Evolutionary conservation across 2,797 vertebrate species (phyloP).

Genomic region (Hipposideros larvatus): DNA sequence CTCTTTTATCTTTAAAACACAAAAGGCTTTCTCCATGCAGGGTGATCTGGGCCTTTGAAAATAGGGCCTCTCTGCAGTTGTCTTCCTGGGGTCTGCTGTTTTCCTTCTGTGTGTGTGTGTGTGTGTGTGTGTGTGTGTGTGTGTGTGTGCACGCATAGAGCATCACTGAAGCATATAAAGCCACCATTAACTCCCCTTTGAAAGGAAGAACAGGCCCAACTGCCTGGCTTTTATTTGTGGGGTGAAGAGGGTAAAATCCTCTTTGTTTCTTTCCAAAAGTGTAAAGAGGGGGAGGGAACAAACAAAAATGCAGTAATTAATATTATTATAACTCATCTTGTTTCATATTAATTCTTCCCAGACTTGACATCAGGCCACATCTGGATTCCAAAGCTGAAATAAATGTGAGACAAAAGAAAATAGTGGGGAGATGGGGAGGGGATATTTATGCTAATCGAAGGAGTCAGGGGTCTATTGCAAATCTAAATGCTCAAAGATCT

Average conservation of each 20-base stretch:
- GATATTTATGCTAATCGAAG: neutral
- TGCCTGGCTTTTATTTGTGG: neutral
- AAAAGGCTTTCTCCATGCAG: neutral
- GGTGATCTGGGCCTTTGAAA: neutral
- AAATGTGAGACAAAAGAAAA: neutral
- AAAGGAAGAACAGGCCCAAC: neutral
- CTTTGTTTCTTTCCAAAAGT: slow-evolving; percentile 19
- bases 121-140: neutral
- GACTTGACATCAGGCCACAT: slow-evolving; percentile 41
- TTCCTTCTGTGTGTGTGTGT: neutral
- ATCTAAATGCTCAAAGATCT: neutral
- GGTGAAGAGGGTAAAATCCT: neutral
- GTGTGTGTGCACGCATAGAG: neutral
- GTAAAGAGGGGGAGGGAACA: neutral
- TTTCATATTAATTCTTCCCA: neutral
- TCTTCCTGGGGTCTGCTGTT: neutral
- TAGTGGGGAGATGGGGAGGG: too few species aligned
- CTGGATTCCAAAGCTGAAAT: slow-evolving; percentile 56
- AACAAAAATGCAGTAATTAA: neutral
- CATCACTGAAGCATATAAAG: neutral
- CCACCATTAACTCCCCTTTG: neutral
- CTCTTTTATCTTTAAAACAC: neutral
- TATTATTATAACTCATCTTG: neutral
- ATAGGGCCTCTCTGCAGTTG: neutral
- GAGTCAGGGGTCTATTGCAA: too few species aligned